A percentile compares a stretch with the other conserved stretches of the same genome.
phyloP scores from a whole-genome alignment of 2,888 invertebrate genomes.

The Epsilonema sp. region DNA sequence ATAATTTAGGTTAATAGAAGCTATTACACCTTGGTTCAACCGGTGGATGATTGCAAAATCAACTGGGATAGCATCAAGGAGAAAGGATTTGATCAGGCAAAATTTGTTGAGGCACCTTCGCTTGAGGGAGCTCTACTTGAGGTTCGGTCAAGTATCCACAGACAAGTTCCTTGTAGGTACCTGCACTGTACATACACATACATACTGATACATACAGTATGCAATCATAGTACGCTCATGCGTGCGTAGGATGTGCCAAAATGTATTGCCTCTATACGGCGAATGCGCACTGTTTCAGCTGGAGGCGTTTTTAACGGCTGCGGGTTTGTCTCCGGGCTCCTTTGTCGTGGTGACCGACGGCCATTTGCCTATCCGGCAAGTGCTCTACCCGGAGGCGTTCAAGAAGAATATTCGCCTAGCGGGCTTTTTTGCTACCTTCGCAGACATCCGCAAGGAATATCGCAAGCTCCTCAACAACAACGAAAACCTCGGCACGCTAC shows the following conservation, averaged over 20 bases:
- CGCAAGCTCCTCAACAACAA: slow-evolving; percentile 37
- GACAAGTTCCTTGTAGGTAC: not conserved
- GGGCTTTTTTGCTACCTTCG: slow-evolving; percentile 63
- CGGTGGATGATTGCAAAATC: slow-evolving; percentile 3
- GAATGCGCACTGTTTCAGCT: too few relatives aligned
- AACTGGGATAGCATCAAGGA: slow-evolving; percentile 5
- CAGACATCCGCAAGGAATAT: slow-evolving; percentile 79
- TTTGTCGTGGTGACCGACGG: slow-evolving; percentile 38
- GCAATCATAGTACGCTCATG: too few relatives aligned
- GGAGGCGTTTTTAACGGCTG: too few relatives aligned
- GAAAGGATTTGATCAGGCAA: not conserved
- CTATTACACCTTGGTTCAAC: slow-evolving; percentile 3
- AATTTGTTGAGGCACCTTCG: slow-evolving; percentile 1
- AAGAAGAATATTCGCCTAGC: slow-evolving; percentile 70
- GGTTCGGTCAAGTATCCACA: not conserved
- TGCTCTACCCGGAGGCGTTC: slow-evolving; percentile 50
- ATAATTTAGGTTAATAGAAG: slow-evolving; percentile 3
- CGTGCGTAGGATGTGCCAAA: too few relatives aligned
- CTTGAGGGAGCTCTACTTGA: slow-evolving; percentile 2
- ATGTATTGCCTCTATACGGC: too few relatives aligned
- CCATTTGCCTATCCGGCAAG: slow-evolving; percentile 54
- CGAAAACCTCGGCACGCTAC: slow-evolving; percentile 1
- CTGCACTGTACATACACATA: too few relatives aligned
- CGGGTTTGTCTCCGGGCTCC: not conserved
- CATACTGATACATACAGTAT: too few relatives aligned